Percentiles rank a stretch among this genome's conserved stretches.
phyloP scores from a whole-genome alignment of 2,113 vertebrate species.

The Sceloporus tristichus region DNA sequence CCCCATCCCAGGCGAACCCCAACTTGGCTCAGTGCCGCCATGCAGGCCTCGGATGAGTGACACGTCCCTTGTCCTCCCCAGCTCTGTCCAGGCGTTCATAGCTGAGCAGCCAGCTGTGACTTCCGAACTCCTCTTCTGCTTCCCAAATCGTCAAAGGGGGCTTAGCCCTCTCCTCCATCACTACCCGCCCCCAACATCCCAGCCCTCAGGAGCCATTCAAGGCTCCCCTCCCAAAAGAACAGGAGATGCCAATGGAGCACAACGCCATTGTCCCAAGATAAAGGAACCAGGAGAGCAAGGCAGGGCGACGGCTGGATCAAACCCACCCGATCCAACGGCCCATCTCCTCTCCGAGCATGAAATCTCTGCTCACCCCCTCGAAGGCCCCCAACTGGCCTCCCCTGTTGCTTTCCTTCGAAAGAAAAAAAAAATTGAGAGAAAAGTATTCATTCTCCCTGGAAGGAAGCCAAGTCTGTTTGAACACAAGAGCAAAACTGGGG shows the following conservation, averaged over 20 bases:
- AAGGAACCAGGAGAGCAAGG: not conserved
- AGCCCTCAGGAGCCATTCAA: too few species aligned
- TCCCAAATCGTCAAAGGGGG: not conserved
- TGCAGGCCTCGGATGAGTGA: not conserved
- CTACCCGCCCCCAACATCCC: too few species aligned
- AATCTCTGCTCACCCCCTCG: not conserved
- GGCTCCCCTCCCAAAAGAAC: not conserved
- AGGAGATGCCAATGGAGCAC: not conserved
- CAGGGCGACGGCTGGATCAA: not conserved
- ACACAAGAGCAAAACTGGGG: too few species aligned
- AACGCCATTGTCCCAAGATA: conserved; percentile 4
- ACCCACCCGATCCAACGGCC: not conserved
- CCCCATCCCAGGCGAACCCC: not conserved
- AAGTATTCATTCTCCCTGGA: not conserved
- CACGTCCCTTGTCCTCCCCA: not conserved
- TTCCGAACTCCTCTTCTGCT: not conserved
- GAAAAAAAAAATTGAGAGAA: not conserved
- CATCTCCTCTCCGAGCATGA: not conserved
- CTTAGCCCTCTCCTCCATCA: not conserved
- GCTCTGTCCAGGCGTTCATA: not conserved
- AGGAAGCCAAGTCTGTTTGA: not conserved
- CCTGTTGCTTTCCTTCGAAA: not conserved
- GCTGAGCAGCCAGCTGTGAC: conserved; percentile 19
- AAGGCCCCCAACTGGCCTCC: not conserved
- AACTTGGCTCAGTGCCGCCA: not conserved